These are phyloP conservation scores for Chaetops frenatus DNA, from an alignment of 2,113 vertebrate genomes.

Conservation along the genomic window DNA sequence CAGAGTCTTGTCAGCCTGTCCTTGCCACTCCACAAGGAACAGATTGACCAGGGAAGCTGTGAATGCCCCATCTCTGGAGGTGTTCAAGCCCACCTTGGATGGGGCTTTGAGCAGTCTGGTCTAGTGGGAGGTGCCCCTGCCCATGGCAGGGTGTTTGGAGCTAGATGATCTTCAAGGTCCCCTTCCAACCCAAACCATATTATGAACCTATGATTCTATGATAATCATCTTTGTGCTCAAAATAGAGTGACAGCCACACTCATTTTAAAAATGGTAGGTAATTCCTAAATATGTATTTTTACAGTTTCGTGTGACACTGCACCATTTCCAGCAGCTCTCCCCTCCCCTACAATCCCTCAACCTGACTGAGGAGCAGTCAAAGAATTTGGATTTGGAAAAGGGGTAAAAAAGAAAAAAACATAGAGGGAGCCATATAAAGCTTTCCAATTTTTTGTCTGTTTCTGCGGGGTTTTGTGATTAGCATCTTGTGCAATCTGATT, in stretches of 20 bases:
- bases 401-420: background rate
- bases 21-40: background rate
- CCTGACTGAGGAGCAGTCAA: background rate
- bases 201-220: background rate
- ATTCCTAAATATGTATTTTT: background rate
- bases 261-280: background rate
- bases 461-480: background rate
- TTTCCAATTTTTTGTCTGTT: background rate
- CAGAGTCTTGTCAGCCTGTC: background rate
- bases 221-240: background rate
- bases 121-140: background rate
- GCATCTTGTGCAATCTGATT: background rate
- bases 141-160: background rate
- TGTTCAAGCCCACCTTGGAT: background rate
- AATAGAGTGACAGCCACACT: fast-evolving
- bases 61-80: background rate
- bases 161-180: background rate
- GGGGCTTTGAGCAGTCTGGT: background rate
- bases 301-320: background rate
- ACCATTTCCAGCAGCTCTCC: background rate
- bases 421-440: background rate
- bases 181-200: background rate
- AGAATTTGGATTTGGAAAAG: background rate
- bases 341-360: background rate
- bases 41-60: background rate